These are phyloP conservation scores for Coremacera marginata DNA, from an alignment of 2,888 invertebrate species.

Conservation along the genomic window DNA sequence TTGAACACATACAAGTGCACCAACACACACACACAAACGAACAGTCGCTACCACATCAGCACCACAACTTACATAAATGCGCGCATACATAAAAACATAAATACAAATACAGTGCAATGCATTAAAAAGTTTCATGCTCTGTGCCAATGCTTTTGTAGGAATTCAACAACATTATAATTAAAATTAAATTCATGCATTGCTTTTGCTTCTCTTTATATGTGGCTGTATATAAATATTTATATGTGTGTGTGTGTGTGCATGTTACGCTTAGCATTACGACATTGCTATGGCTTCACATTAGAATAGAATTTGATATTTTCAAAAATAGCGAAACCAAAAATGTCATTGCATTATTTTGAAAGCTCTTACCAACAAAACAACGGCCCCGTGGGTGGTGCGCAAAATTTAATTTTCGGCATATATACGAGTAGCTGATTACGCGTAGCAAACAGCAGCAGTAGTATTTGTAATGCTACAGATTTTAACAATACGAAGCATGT, in stretches of 20 bases:
- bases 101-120: not conserved
- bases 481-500: no score
- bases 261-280: not conserved
- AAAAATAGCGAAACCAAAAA: not conserved
- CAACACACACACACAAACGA: not conserved
- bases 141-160: not conserved
- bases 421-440: not conserved
- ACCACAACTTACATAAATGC: not conserved
- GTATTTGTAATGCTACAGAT: no score
- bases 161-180: conserved; percentile 5
- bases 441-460: no score
- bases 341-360: not conserved
- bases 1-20: not conserved
- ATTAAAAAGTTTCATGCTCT: not conserved
- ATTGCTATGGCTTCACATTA: conserved; percentile 11
- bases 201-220: not conserved
- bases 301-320: conserved; percentile 1
- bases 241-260: not conserved
- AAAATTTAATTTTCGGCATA: not conserved
- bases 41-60: no score
- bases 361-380: no score
- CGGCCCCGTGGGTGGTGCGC: not conserved
- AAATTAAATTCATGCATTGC: not conserved
- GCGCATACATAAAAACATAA: not conserved
- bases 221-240: not conserved